Base-by-base conservation (phyloP, 1,140 invertebrate genomes). In the Lasaia peninsularis region DNA sequence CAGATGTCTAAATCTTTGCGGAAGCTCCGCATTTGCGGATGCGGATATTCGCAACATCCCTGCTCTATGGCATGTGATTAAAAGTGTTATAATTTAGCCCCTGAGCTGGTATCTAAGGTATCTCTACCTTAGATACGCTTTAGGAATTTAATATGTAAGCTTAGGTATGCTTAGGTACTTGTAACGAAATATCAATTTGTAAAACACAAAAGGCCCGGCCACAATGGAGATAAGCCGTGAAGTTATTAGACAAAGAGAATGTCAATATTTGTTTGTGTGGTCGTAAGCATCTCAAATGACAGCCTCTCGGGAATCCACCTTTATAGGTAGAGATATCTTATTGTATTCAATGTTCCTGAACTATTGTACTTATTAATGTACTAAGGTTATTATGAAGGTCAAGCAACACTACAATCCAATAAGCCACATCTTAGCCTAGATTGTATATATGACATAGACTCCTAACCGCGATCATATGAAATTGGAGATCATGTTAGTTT, bases 251-350 rank as follows among this genome's bases (percentile, higher is more conserved):
- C 78, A 86, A 83, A 78, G 77, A 71, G 60, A 83, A 73, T 82
- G 80, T 80, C 83, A 86, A 82, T 82, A 82, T 81, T 78, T 73
- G 76, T 73, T 75, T 75, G 75, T 75, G 77, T 37, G 40, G 49
- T 76, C 72, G 69, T 28, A 28, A 28, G 24, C 69, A 65, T 67
- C 65, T 72, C 71, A 57, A 62, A 40, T 71, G 67, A 63, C 55
- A 64, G 69, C 61, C 65, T 84, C 79, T 75, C 75, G 70, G 79
- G 83, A 80, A 86, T 79, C 65, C 59, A 55, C 33, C 31, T 51
- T 14, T 40, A 40, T 55, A 37, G 34, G 35, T 48, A 18, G 10
- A 34, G 52, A 56, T 53, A 54, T 12, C 34, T 10, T 44, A 16
- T 33, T n/a, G 40, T n/a, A 16, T 53, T 10, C 18, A 28, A 51